These are phyloP conservation scores for Neostethus bicornis DNA, from an alignment of 2,797 vertebrate genomes.

Conservation along the genomic window DNA sequence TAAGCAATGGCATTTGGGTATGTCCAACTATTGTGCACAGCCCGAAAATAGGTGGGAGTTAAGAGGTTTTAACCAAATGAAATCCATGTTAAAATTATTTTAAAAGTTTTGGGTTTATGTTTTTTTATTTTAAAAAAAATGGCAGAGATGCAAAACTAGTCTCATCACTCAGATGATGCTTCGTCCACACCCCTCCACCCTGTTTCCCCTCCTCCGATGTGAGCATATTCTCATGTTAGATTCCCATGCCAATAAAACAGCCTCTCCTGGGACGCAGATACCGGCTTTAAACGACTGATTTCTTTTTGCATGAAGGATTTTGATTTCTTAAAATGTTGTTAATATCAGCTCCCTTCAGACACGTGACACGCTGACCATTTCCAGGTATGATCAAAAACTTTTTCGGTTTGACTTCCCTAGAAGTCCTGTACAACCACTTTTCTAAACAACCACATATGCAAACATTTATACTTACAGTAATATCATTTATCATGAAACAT, in stretches of 20 bases:
- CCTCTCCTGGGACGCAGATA: constrained; percentile 40
- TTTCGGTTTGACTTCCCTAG: no score
- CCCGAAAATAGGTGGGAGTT: no score
- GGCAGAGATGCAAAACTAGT: constrained; percentile 8
- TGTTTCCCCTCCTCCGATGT: constrained; percentile 11
- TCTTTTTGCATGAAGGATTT: constrained; percentile 21
- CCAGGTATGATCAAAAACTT: constrained; percentile 82
- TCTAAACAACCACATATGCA: no score
- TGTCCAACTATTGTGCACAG: no score
- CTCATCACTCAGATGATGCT: constrained; percentile 6
- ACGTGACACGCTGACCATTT: constrained; percentile 69
- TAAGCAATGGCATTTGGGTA: no score
- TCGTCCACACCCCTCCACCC: constrained; percentile 1
- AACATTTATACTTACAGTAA: no score
- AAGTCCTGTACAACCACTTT: no score
- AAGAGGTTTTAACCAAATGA: background rate
- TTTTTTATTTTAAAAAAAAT: constrained; percentile 38
- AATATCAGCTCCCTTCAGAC: constrained; percentile 31
- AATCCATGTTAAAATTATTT: constrained; percentile 12
- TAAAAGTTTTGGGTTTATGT: constrained; percentile 1
- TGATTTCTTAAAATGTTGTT: constrained; percentile 32
- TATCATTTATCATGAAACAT: no score
- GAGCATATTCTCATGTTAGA: constrained; percentile 49
- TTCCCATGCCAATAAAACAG: constrained; percentile 45
- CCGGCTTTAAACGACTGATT: constrained; percentile 32